Conservation (phyloP, 2,888 invertebrate species). For the Tryphoninae sp. region DNA sequence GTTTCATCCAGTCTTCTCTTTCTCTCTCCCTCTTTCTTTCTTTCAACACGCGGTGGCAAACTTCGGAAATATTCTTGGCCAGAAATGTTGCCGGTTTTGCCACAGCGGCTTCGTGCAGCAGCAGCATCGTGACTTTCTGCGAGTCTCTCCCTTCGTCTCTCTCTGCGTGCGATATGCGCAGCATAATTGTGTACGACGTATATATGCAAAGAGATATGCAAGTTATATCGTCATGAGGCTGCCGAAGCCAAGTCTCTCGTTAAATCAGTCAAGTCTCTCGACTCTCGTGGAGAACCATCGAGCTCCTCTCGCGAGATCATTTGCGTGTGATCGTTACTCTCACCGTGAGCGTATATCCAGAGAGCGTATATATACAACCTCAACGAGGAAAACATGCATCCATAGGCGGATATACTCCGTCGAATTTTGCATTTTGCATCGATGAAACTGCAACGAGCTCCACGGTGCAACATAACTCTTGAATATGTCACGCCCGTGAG, state of each 20-base stretch:
- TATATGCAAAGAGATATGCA: background rate
- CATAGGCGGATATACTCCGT: slow-evolving; percentile 32
- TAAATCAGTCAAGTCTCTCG: slow-evolving; percentile 26
- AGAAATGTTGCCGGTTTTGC: background rate
- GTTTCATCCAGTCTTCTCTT: background rate
- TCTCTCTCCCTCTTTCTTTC: background rate
- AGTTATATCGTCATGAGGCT: slow-evolving; percentile 26
- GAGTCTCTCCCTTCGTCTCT: background rate
- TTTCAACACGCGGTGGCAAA: slow-evolving; percentile 2
- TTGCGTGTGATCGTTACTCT: slow-evolving; percentile 67
- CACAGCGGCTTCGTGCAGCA: background rate
- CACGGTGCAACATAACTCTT: slow-evolving; percentile 40
- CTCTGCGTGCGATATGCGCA: slow-evolving; percentile 50
- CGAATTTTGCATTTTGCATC: slow-evolving; percentile 64
- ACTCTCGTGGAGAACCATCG: slow-evolving; percentile 12
- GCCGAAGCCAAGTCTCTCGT: slow-evolving; percentile 37
- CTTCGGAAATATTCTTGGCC: background rate
- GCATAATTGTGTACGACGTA: slow-evolving; percentile 32
- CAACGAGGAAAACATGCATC: slow-evolving; percentile 44
- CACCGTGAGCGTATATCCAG: slow-evolving; percentile 38
- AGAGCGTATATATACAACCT: slow-evolving; percentile 16
- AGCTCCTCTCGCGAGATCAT: slow-evolving; percentile 59
- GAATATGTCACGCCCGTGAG: slow-evolving; percentile 10
- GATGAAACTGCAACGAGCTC: slow-evolving; percentile 42
- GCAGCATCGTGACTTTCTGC: slow-evolving; percentile 40